Evolutionary conservation across 2,113 vertebrate species (phyloP).

Genomic region (Oryzias javanicus): DNA sequence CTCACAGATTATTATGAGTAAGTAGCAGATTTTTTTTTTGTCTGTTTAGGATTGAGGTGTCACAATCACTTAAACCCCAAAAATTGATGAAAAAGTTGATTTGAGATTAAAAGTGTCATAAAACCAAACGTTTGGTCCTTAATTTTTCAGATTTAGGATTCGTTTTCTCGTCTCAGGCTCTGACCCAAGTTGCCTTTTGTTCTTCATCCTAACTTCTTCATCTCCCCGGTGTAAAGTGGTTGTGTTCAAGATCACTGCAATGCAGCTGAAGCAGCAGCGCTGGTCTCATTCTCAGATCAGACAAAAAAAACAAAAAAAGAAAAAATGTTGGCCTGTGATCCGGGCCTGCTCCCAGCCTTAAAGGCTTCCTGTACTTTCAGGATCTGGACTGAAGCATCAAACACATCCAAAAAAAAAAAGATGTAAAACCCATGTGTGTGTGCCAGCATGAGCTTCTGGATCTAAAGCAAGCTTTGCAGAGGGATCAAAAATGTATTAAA

Average conservation of each 20-base stretch:
- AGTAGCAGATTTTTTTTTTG: too few relatives aligned
- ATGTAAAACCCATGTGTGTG: slow-evolving; percentile 1
- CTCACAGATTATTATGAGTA: background rate
- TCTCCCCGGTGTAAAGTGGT: slow-evolving; percentile 40
- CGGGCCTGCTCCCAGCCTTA: slow-evolving; percentile 14
- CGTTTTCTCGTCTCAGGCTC: background rate
- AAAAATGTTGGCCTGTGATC: slow-evolving; percentile 48
- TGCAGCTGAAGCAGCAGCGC: slow-evolving; percentile 65
- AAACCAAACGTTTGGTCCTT: background rate
- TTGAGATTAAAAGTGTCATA: too few relatives aligned
- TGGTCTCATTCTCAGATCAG: slow-evolving; percentile 29
- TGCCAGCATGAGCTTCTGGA: slow-evolving; percentile 23
- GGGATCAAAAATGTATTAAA: slow-evolving; percentile 7
- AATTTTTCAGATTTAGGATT: background rate
- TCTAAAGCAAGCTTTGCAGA: slow-evolving; percentile 11
- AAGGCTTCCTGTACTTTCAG: slow-evolving; percentile 27
- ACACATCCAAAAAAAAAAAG: slow-evolving; percentile 41
- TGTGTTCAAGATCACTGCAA: slow-evolving; percentile 58
- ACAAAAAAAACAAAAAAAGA: slow-evolving; percentile 8
- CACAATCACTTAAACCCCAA: too few relatives aligned
- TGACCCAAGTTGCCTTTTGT: slow-evolving; percentile 32
- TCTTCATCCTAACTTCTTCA: slow-evolving; percentile 43
- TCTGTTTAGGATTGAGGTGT: too few relatives aligned
- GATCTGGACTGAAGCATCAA: slow-evolving; percentile 16
- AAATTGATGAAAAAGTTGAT: too few relatives aligned